phyloP scores from a whole-genome alignment of 2,113 vertebrate genomes.

The Todiramphus saurophagus region DNA sequence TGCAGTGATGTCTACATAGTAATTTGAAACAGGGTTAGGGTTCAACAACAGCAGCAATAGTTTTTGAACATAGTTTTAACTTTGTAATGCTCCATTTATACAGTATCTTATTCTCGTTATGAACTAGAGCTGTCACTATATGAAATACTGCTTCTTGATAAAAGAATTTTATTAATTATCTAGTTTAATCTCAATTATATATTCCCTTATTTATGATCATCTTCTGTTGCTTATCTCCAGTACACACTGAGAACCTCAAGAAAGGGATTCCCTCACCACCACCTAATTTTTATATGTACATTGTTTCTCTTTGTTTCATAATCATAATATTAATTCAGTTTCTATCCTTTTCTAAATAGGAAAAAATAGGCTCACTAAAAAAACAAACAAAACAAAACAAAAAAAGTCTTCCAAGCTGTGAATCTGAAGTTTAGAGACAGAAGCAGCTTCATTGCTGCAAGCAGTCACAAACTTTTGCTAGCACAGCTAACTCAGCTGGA shows the following conservation, averaged over 20 bases:
- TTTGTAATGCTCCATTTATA: neutral
- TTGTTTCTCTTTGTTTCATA: neutral
- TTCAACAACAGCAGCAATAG: neutral
- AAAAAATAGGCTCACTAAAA: neutral
- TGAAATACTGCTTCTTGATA: neutral
- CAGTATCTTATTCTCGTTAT: neutral
- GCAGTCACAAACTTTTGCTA: neutral
- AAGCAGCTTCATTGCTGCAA: neutral
- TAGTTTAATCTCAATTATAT: neutral
- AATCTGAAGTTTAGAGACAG: neutral
- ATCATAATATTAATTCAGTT: neutral
- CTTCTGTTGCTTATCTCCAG: neutral
- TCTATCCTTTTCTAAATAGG: neutral
- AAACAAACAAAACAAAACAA: neutral
- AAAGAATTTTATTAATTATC: neutral
- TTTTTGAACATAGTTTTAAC: neutral
- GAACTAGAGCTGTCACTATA: neutral
- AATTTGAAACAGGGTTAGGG: neutral
- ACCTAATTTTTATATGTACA: neutral
- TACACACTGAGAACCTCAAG: neutral
- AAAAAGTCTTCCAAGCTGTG: neutral
- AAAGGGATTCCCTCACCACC: neutral
- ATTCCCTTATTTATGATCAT: neutral
- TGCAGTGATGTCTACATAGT: neutral
- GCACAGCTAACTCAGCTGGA: neutral